Conservation (phyloP, 1,140 invertebrate species). For the Drosophila arizonae region DNA sequence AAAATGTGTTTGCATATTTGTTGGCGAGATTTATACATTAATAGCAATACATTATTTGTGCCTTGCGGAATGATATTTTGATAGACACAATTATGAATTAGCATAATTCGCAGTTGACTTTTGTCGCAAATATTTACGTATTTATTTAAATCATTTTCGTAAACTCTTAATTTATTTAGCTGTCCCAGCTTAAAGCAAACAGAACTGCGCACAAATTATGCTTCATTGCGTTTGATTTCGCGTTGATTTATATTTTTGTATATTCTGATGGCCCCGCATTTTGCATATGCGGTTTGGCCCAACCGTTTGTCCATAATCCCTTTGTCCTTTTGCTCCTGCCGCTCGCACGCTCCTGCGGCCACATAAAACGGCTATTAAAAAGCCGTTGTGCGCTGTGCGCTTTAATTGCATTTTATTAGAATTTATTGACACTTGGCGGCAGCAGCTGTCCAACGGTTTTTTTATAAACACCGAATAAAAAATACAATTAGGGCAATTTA, state of each 20-base stretch:
- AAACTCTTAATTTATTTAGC: slow-evolving; percentile 26
- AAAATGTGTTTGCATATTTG: slow-evolving; percentile 52
- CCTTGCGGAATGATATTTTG: slow-evolving; percentile 6
- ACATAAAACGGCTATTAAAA: slow-evolving; percentile 53
- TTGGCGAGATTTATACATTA: not conserved
- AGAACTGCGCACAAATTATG: slow-evolving; percentile 11
- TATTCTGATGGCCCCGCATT: slow-evolving; percentile 56
- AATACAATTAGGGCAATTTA: slow-evolving; percentile 11
- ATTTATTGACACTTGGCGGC: slow-evolving; percentile 43
- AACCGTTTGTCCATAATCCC: slow-evolving; percentile 35
- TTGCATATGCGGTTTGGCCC: slow-evolving; percentile 28
- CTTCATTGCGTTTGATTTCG: slow-evolving; percentile 17
- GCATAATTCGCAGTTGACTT: slow-evolving; percentile 49
- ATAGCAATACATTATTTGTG: slow-evolving; percentile 15
- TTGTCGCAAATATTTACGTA: slow-evolving; percentile 11
- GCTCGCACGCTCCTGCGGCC: slow-evolving; percentile 31
- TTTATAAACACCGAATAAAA: slow-evolving; percentile 1
- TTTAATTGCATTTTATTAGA: slow-evolving; percentile 51
- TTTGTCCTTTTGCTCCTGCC: slow-evolving; percentile 32
- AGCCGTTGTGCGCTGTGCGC: slow-evolving; percentile 22
- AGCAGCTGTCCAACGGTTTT: slow-evolving; percentile 17
- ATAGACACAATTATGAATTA: slow-evolving; percentile 36
- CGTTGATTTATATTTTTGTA: slow-evolving; percentile 59
- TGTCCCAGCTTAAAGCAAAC: slow-evolving; percentile 19
- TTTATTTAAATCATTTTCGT: slow-evolving; percentile 30